Evolutionary conservation across 1,140 invertebrate species (phyloP).

Genomic region (Argopecten irradians): DNA sequence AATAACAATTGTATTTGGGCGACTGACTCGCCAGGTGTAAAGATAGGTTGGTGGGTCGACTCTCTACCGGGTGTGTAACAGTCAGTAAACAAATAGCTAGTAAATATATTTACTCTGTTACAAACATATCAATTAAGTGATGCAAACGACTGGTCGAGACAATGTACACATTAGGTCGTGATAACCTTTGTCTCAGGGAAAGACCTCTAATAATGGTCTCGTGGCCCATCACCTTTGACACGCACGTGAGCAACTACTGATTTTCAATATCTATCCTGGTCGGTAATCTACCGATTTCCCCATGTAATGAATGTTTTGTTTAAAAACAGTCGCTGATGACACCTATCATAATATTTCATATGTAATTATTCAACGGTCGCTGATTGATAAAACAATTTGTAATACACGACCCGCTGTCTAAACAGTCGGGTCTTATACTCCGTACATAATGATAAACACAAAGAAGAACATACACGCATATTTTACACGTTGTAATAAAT

Average conservation of each 20-base stretch:
- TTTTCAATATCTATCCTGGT: background rate
- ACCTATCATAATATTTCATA: background rate
- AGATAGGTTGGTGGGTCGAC: background rate
- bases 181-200: background rate
- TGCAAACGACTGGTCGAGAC: background rate
- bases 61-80: background rate
- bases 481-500: background rate
- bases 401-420: background rate
- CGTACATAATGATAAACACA: background rate
- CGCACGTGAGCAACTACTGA: too few species aligned
- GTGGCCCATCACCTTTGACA: too few species aligned
- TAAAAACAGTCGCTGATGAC: background rate
- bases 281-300: background rate
- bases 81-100: background rate
- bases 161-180: background rate
- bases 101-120: background rate
- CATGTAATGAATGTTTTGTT: background rate
- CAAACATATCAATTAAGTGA: background rate
- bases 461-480: background rate
- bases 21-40: background rate
- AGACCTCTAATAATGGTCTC: background rate
- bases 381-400: background rate
- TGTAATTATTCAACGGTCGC: background rate
- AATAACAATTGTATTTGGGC: background rate
- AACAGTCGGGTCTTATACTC: background rate